Conservation (phyloP, 1,140 invertebrate genomes). For the Cataglyphis hispanica region DNA sequence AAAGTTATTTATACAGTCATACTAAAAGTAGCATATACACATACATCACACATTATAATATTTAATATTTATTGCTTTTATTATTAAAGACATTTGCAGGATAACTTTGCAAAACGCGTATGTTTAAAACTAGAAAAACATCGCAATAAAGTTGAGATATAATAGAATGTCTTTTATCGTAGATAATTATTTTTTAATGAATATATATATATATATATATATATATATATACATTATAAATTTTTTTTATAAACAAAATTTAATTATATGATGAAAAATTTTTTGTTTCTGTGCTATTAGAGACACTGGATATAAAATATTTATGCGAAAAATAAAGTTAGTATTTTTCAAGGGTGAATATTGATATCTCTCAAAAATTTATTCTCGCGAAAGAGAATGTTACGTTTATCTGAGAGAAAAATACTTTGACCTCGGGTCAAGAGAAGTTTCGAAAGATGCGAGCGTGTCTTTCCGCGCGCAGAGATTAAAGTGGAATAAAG, state of each 20-base stretch:
- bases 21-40: conserved; percentile 29
- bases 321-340: neutral
- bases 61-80: neutral
- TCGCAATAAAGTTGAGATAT: neutral
- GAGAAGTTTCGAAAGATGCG: neutral
- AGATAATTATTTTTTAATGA: neutral
- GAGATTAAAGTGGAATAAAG: conserved; percentile 35
- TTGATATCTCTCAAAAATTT: neutral
- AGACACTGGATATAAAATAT: neutral
- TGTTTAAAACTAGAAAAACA: neutral
- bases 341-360: neutral
- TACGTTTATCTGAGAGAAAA: conserved; percentile 3
- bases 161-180: neutral
- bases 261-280: no score
- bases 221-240: no score
- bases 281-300: neutral
- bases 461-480: neutral
- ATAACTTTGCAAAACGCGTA: neutral
- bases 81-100: neutral
- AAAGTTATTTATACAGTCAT: conserved; percentile 42
- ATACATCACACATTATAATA: neutral
- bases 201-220: no score
- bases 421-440: neutral
- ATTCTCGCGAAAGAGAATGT: neutral
- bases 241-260: no score